phyloP scores from a whole-genome alignment of 53 echinoderm and acorn worm genomes.

The Patiria pectinifera region DNA sequence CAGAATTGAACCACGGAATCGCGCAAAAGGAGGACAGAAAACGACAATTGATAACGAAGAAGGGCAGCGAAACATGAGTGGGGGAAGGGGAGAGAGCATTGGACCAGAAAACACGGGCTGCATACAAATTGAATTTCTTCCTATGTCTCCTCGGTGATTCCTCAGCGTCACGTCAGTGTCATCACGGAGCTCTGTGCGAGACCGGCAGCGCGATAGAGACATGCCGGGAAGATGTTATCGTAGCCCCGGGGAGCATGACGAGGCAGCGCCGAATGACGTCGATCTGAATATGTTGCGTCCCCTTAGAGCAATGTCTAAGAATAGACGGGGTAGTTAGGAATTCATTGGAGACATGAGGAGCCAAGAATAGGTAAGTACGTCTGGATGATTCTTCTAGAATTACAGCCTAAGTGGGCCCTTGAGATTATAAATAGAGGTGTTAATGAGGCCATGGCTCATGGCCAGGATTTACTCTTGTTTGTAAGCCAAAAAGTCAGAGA shows the following conservation, averaged over 20 bases:
- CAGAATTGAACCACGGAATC: neutral
- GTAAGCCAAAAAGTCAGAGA: neutral
- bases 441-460: neutral
- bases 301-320: neutral
- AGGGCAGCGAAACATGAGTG: neutral
- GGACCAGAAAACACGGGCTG: neutral
- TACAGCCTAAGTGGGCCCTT: neutral
- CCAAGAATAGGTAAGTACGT: neutral
- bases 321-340: neutral
- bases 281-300: neutral
- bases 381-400: neutral
- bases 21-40: neutral
- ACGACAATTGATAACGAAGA: neutral
- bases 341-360: neutral
- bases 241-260: slow-evolving; percentile 3
- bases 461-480: neutral
- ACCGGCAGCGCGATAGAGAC: neutral
- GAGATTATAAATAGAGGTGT: neutral
- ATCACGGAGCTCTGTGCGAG: neutral
- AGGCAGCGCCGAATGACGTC: slow-evolving; percentile 5
- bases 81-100: neutral
- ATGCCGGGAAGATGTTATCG: neutral
- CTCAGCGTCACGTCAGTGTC: neutral
- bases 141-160: neutral
- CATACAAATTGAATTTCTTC: slow-evolving; percentile 16